Conservation (phyloP, 1,140 invertebrate genomes). For the Leguminivora glycinivorella region DNA sequence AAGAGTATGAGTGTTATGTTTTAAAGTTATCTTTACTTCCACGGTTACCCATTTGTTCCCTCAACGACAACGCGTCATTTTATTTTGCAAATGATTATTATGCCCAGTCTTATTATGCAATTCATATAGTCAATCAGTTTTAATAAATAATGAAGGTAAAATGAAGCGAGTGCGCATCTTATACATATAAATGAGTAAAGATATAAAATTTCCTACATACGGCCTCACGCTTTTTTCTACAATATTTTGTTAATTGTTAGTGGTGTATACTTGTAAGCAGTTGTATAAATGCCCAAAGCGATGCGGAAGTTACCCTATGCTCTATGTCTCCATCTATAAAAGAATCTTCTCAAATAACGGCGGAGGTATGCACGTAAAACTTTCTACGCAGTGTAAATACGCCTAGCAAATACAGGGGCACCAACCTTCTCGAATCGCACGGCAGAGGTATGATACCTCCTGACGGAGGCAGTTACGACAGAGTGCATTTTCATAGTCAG, state of each 20-base stretch:
- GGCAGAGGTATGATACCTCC: slow-evolving; percentile 62
- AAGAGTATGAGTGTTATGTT: too few relatives aligned
- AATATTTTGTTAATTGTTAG: not conserved
- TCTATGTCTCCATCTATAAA: too few relatives aligned
- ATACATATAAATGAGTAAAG: not conserved
- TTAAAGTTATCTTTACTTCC: too few relatives aligned
- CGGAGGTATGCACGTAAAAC: too few relatives aligned
- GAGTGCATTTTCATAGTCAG: slow-evolving; percentile 41
- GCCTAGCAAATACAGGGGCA: slow-evolving; percentile 7
- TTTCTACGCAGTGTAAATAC: too few relatives aligned
- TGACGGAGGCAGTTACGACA: slow-evolving; percentile 33
- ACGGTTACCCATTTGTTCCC: too few relatives aligned
- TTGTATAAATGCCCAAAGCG: not conserved
- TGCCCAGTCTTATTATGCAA: too few relatives aligned
- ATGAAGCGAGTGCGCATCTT: not conserved
- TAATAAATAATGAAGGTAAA: not conserved
- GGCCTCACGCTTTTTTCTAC: not conserved
- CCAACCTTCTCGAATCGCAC: slow-evolving; percentile 57
- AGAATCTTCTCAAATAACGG: too few relatives aligned
- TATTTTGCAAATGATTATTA: too few relatives aligned
- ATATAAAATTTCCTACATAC: not conserved
- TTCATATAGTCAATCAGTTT: not conserved
- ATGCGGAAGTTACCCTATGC: too few relatives aligned
- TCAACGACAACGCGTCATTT: too few relatives aligned
- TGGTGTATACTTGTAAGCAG: not conserved